phyloP scores from a whole-genome alignment of 2,797 vertebrate genomes.

The Trematomus bernacchii region DNA sequence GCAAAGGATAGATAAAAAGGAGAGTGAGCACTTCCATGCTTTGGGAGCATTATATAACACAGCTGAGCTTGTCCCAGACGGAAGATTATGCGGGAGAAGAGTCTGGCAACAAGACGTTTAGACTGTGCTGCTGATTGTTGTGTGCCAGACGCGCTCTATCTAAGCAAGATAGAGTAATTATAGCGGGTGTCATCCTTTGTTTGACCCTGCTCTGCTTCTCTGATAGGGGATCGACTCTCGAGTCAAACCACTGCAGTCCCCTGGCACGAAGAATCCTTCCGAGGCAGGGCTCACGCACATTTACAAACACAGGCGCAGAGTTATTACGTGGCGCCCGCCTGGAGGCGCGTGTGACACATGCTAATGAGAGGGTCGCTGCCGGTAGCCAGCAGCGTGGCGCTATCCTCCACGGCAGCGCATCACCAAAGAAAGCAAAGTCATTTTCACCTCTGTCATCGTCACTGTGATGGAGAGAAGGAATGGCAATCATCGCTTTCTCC shows the following conservation, averaged over 20 bases:
- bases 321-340: constrained; percentile 77
- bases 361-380: constrained; percentile 81
- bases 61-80: constrained; percentile 45
- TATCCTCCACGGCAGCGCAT: constrained; percentile 75
- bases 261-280: constrained; percentile 70
- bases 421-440: constrained; percentile 81
- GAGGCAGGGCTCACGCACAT: constrained; percentile 31
- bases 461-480: constrained; percentile 78
- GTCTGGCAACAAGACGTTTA: constrained; percentile 43
- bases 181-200: constrained; percentile 71
- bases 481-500: constrained; percentile 80
- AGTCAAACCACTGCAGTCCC: constrained; percentile 68
- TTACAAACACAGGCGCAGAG: constrained; percentile 60
- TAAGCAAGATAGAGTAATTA: constrained; percentile 73
- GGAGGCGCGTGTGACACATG: constrained; percentile 80
- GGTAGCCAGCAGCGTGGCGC: constrained; percentile 68
- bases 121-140: constrained; percentile 45
- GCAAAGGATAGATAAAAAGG: constrained; percentile 58
- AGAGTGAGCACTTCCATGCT: constrained; percentile 46
- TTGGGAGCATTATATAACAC: constrained; percentile 63
- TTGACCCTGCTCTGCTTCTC: constrained; percentile 66
- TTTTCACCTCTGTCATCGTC: constrained; percentile 84
- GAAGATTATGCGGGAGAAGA: constrained; percentile 51
- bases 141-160: constrained; percentile 48
- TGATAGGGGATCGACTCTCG: constrained; percentile 40